Percentiles rank a stretch among this genome's conserved stretches.
Conservation (phyloP, 2,888 invertebrate species). For the Ephialtes manifestator region DNA sequence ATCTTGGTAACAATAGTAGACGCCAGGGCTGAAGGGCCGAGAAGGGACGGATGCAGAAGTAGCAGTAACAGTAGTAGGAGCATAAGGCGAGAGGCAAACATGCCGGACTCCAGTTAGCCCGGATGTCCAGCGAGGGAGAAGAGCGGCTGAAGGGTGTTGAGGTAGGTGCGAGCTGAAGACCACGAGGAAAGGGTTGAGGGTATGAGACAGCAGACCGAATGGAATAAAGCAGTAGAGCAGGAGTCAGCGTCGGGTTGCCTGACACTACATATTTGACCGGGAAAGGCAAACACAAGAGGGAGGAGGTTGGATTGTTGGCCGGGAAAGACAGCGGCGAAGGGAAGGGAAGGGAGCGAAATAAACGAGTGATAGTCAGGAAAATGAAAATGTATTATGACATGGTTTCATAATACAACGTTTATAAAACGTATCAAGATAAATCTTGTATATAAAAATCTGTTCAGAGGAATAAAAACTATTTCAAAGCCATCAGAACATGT, state of each 20-base stretch:
- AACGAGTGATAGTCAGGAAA: conserved; percentile 13
- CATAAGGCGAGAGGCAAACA: conserved; percentile 8
- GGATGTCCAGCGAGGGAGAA: background rate
- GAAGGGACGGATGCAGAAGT: background rate
- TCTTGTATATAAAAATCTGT: too few species aligned
- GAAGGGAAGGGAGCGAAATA: background rate
- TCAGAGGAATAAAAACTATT: too few species aligned
- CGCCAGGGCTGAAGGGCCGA: background rate
- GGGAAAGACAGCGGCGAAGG: conserved; percentile 13
- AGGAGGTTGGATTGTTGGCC: conserved; percentile 16
- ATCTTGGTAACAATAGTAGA: conserved; percentile 11
- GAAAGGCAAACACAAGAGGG: conserved; percentile 74
- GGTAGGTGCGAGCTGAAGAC: background rate
- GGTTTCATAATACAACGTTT: too few species aligned
- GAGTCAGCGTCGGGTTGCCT: conserved; percentile 64
- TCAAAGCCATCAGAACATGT: too few species aligned
- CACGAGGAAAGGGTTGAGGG: conserved; percentile 1
- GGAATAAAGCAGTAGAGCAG: conserved; percentile 63
- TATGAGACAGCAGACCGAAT: conserved; percentile 47
- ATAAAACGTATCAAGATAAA: too few species aligned
- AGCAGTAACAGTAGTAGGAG: background rate
- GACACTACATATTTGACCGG: conserved; percentile 74
- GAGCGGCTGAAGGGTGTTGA: background rate
- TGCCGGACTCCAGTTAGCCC: conserved; percentile 3
- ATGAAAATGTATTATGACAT: conserved; percentile 24